These are phyloP conservation scores for Tragelaphus oryx DNA, from an alignment of 2,797 vertebrate genomes.

Conservation along the genomic window DNA sequence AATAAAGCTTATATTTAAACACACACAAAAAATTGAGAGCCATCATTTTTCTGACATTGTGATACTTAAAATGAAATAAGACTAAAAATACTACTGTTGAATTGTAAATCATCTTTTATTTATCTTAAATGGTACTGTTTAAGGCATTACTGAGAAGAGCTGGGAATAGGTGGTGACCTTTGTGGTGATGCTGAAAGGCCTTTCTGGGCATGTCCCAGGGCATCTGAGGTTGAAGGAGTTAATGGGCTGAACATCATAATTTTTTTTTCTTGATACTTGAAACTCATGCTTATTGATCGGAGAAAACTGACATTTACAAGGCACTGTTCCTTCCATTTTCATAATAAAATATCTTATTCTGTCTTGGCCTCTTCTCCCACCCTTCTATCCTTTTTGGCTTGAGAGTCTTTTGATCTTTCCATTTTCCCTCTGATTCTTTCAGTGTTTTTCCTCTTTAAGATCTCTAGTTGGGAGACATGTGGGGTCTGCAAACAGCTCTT, in stretches of 20 bases:
- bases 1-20: conserved; percentile 28
- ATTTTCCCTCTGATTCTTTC: conserved; percentile 1
- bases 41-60: conserved; percentile 1
- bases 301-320: not conserved
- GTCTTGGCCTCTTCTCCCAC: not conserved
- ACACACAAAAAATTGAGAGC: conserved; percentile 2
- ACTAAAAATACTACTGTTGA: conserved; percentile 15
- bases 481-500: not conserved
- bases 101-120: conserved; percentile 38
- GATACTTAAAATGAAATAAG: not conserved
- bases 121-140: conserved; percentile 2
- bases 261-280: not conserved
- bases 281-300: not conserved
- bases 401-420: not conserved
- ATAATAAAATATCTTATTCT: conserved; percentile 24
- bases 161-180: not conserved
- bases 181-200: not conserved
- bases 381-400: not conserved
- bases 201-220: not conserved
- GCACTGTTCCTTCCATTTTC: not conserved
- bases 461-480: not conserved
- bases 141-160: not conserved
- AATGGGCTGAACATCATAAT: not conserved
- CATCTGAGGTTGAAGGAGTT: not conserved
- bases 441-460: not conserved